A percentile compares a stretch with the other conserved stretches of the same genome.
These are phyloP conservation scores for Phasia obesa DNA, from an alignment of 2,888 invertebrate species.

Conservation along the genomic window DNA sequence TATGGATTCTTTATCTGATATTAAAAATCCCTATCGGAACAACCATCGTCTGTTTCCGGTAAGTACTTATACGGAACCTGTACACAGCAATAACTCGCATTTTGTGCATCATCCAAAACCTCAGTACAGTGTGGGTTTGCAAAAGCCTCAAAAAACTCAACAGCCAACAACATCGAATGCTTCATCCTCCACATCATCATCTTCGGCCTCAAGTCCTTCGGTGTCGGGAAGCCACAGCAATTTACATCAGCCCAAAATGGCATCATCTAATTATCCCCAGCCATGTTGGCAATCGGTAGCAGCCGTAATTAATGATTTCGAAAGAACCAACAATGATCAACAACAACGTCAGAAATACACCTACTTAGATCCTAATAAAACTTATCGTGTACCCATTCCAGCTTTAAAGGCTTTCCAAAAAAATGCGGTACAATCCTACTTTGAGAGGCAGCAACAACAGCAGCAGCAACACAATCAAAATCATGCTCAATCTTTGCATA, in stretches of 20 bases:
- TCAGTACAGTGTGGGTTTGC: slow-evolving; percentile 79
- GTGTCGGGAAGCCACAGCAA: slow-evolving; percentile 36
- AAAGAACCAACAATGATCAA: slow-evolving; percentile 82
- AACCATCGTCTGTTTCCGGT: slow-evolving; percentile 86
- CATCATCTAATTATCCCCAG: slow-evolving; percentile 75
- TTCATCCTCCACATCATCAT: slow-evolving; percentile 1
- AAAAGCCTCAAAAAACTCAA: slow-evolving; percentile 73
- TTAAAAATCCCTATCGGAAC: slow-evolving; percentile 80
- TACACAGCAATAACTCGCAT: slow-evolving; percentile 80
- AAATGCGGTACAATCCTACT: slow-evolving; percentile 91
- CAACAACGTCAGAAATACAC: slow-evolving; percentile 84
- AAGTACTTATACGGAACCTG: slow-evolving; percentile 86
- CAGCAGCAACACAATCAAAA: slow-evolving; percentile 83
- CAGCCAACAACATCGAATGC: slow-evolving; percentile 27
- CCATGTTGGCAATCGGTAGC: slow-evolving; percentile 85
- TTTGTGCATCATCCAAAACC: slow-evolving; percentile 80
- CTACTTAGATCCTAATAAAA: slow-evolving; percentile 89
- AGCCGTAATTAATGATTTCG: slow-evolving; percentile 86
- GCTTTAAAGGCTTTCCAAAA: slow-evolving; percentile 92
- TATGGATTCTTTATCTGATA: slow-evolving; percentile 70
- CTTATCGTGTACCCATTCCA: slow-evolving; percentile 87
- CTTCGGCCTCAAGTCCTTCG: slow-evolving; percentile 35
- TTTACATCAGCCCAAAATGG: slow-evolving; percentile 73
- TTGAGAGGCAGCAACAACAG: slow-evolving; percentile 87
- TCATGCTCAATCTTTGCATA: slow-evolving; percentile 87